These are phyloP conservation scores for Meloidogyne floridensis DNA, from an alignment of 1,140 invertebrate genomes.

Conservation along the genomic window DNA sequence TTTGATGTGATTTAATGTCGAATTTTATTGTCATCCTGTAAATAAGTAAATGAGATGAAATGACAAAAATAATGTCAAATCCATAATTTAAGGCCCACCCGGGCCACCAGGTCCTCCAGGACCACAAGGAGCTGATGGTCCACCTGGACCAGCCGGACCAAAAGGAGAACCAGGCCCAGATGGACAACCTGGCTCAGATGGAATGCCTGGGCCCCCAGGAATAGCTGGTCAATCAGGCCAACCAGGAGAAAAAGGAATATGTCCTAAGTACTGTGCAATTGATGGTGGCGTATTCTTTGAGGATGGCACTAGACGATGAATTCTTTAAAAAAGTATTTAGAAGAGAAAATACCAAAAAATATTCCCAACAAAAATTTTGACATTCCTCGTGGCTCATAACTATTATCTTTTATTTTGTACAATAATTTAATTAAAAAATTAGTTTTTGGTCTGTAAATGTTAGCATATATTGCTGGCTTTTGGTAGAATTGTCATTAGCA, in stretches of 20 bases:
- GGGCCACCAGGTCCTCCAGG: constrained; percentile 45
- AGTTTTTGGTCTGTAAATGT: too few species aligned
- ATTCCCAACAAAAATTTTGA: neutral
- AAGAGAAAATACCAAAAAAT: neutral
- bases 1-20: neutral
- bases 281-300: constrained; percentile 57
- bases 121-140: constrained; percentile 52
- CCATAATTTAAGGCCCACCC: constrained; percentile 34
- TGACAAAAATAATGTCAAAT: neutral
- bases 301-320: constrained; percentile 36
- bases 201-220: constrained; percentile 56
- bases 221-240: constrained; percentile 52
- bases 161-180: constrained; percentile 56
- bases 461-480: too few species aligned
- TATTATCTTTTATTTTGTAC: too few species aligned
- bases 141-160: constrained; percentile 46
- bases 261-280: constrained; percentile 57
- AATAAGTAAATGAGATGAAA: neutral
- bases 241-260: constrained; percentile 60
- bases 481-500: too few species aligned
- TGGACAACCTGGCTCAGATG: constrained; percentile 53
- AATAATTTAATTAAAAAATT: too few species aligned
- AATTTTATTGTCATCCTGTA: too few species aligned
- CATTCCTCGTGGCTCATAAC: neutral
- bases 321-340: neutral